Evolutionary conservation across 1,140 invertebrate species (phyloP).

Genomic region (Agrypnia vestita): DNA sequence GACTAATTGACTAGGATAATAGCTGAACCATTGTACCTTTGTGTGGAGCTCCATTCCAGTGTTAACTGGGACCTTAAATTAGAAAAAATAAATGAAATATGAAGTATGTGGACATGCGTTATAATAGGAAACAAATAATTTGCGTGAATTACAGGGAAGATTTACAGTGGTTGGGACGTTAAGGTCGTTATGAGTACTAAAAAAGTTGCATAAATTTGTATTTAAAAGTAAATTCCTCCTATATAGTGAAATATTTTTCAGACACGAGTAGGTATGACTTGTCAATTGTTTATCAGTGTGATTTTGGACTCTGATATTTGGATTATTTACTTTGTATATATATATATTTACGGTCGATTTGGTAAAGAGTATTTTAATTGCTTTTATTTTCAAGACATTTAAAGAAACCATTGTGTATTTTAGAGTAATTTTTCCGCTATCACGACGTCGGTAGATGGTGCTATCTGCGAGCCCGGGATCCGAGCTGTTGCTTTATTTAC

Average conservation of each 20-base stretch:
- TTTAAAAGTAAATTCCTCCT: background rate
- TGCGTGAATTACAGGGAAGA: slow-evolving; percentile 37
- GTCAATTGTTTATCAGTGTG: too few species aligned
- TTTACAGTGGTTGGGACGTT: slow-evolving; percentile 40
- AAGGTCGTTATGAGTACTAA: slow-evolving; percentile 36
- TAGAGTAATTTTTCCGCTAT: background rate
- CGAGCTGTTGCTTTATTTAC: slow-evolving; percentile 25
- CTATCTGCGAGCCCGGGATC: background rate
- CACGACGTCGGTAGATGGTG: background rate
- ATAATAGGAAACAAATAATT: slow-evolving; percentile 42
- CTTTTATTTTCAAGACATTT: too few species aligned
- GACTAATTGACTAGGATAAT: slow-evolving; percentile 54
- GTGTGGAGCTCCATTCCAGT: slow-evolving; percentile 1
- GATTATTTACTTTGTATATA: too few species aligned
- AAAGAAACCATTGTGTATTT: background rate
- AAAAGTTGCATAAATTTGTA: slow-evolving; percentile 37
- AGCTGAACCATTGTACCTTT: slow-evolving; percentile 30
- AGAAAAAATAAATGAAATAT: slow-evolving; percentile 29
- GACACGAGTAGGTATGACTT: too few species aligned
- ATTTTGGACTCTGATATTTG: too few species aligned
- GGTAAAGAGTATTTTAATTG: too few species aligned
- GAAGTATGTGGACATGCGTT: slow-evolving; percentile 38
- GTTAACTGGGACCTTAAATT: slow-evolving; percentile 42
- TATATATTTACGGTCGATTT: too few species aligned
- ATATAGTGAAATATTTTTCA: too few species aligned